Evolutionary conservation across 2,113 vertebrate genomes (phyloP), one percentile per base, ranked within the genome.

Genomic region (Lanius collurio): DNA sequence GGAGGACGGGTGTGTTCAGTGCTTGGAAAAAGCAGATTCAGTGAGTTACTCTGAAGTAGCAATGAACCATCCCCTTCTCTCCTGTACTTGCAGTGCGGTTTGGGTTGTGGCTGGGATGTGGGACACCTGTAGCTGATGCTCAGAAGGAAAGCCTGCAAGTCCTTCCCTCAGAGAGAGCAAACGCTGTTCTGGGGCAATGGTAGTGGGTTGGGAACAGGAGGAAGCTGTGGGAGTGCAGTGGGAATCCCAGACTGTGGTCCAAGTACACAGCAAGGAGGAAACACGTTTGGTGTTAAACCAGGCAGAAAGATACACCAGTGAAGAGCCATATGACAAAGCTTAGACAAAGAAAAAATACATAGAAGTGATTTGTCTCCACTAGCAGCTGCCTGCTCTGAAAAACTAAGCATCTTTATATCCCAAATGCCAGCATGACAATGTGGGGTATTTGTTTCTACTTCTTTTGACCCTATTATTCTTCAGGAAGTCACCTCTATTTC

Each of bases 241-340:
- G 37, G 75, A 76, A 69, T n/a, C 28, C 16, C 41, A 2, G 2
- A 7, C 2, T 60, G 26, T 0, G 1, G 13, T 41, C 20, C 1
- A 3, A 81, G 24, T 41, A 27, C 55, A 17, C 24, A 75, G 69
- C 23, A 49, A 81, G 62, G 74, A 62, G 41, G 41, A 56, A 92
- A 64, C 12, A 10, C 0, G 0, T 15, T 56, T 0, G 0, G 6
- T 60, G 41, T 31, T 26, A 64, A 81, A 70, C 62, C 20, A 68
- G 53, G 39, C 73, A 75, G 83, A 93, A 90, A 62, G 64, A 85
- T 7, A 3, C 28, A 28, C 30, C 46, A 59, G 33, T 31, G 44
- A 67, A 60, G 11, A 81, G 47, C 44, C 23, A 22, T 23, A 31
- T 30, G 21, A 85, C 2, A 3, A 33, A 76, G 46, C 35, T 82